A percentile compares a stretch with the other conserved stretches of the same genome.
Evolutionary conservation across 2,888 invertebrate species (phyloP).

Genomic region (Chrysomela aeneicollis): DNA sequence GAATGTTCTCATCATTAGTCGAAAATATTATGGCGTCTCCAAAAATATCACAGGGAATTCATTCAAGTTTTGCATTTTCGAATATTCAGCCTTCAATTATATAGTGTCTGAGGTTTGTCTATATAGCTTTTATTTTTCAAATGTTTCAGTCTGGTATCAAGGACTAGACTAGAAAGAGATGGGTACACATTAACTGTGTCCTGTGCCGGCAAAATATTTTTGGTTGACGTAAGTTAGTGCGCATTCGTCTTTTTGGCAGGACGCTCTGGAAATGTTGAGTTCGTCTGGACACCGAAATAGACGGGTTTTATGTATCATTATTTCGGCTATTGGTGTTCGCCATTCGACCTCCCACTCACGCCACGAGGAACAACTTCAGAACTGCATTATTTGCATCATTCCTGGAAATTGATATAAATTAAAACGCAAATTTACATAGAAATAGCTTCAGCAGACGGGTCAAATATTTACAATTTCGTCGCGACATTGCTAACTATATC

Average conservation of each 20-base stretch:
- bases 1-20: too few species aligned
- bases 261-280: slow-evolving; percentile 10
- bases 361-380: slow-evolving; percentile 10
- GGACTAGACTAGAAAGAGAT: not conserved
- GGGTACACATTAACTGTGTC: not conserved
- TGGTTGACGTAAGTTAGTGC: not conserved
- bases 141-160: not conserved
- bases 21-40: not conserved
- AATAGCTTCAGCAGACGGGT: not conserved
- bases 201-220: not conserved
- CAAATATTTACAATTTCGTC: not conserved
- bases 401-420: not conserved
- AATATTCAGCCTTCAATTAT: not conserved
- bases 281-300: slow-evolving; percentile 20
- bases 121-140: not conserved
- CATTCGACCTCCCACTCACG: slow-evolving; percentile 3
- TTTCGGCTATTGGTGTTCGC: not conserved
- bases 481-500: too few species aligned
- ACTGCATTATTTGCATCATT: slow-evolving; percentile 3
- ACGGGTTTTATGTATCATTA: not conserved
- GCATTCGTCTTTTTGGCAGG: slow-evolving; percentile 14
- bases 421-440: slow-evolving; percentile 3
- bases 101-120: not conserved
- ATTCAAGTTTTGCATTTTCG: not conserved
- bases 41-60: not conserved